A percentile compares a stretch with the other conserved stretches of the same genome.
Evolutionary conservation across 2,797 vertebrate genomes (phyloP).

Genomic region (Octomys mimax): DNA sequence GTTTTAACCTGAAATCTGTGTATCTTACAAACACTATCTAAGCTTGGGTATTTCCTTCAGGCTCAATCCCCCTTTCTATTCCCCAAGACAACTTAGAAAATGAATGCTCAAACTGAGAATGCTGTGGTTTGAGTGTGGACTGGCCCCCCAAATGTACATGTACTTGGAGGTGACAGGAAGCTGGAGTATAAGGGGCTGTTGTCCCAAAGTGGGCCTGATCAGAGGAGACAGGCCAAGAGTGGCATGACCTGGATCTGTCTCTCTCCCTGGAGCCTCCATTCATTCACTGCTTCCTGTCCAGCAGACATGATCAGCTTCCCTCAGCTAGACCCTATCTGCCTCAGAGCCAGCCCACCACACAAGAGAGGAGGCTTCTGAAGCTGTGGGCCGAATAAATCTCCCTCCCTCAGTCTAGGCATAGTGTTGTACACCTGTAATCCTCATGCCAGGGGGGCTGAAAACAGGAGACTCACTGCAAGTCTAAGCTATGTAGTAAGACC

Average conservation of each 20-base stretch:
- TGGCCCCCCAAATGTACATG: neutral
- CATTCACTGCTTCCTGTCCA: neutral
- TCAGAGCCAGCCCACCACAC: neutral
- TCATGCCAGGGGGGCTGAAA: too few species aligned
- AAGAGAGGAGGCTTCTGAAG: neutral
- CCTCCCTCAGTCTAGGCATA: too few species aligned
- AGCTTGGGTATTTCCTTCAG: neutral
- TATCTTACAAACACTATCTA: neutral
- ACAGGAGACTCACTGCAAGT: too few species aligned
- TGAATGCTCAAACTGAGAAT: neutral
- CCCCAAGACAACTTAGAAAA: neutral
- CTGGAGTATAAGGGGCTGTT: neutral
- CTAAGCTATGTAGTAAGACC: too few species aligned
- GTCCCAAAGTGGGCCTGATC: neutral
- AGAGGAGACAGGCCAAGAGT: neutral
- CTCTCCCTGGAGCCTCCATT: neutral
- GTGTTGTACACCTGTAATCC: too few species aligned
- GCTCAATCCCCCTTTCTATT: neutral
- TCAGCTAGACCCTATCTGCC: neutral
- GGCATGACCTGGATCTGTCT: neutral
- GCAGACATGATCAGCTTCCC: neutral
- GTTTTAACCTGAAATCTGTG: neutral
- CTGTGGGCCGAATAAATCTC: neutral
- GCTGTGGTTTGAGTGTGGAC: neutral
- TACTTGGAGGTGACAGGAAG: neutral